Percentiles rank a stretch among this genome's conserved stretches.
Conservation (phyloP, 2,113 vertebrate genomes). For the rat (Rattus norvegicus) region DNA sequence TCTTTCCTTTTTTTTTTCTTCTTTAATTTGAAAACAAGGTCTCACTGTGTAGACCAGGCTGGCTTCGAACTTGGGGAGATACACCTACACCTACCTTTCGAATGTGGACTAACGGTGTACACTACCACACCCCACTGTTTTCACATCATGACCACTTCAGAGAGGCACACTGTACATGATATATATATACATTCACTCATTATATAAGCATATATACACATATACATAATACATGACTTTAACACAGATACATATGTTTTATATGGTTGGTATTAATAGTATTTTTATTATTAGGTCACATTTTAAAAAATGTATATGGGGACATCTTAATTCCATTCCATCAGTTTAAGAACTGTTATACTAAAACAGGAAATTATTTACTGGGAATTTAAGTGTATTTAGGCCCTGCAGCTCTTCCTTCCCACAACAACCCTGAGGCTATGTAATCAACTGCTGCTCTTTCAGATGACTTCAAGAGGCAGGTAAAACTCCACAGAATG, state of each 20-base stretch:
- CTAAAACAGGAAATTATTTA: constrained; percentile 36
- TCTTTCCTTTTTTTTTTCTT: background rate
- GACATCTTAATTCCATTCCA: background rate
- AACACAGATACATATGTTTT: background rate
- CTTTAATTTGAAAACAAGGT: background rate
- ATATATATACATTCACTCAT: background rate
- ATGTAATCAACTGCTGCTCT: background rate
- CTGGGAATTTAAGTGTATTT: background rate
- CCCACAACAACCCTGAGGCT: background rate
- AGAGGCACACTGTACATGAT: background rate
- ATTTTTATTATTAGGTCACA: constrained; percentile 29
- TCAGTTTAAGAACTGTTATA: constrained; percentile 46
- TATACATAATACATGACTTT: background rate
- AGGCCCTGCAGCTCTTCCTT: background rate
- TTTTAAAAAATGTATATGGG: constrained; percentile 41
- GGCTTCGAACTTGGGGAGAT: background rate
- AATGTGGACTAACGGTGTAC: background rate
- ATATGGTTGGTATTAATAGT: constrained; percentile 4
- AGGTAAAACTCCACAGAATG: background rate
- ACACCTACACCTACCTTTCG: background rate
- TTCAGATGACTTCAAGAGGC: background rate
- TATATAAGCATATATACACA: background rate
- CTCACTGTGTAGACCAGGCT: background rate
- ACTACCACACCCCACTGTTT: background rate
- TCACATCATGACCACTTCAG: constrained; percentile 16